These are phyloP conservation scores for Maccullochella peelii DNA, from an alignment of 2,113 vertebrate species.

Conservation along the genomic window DNA sequence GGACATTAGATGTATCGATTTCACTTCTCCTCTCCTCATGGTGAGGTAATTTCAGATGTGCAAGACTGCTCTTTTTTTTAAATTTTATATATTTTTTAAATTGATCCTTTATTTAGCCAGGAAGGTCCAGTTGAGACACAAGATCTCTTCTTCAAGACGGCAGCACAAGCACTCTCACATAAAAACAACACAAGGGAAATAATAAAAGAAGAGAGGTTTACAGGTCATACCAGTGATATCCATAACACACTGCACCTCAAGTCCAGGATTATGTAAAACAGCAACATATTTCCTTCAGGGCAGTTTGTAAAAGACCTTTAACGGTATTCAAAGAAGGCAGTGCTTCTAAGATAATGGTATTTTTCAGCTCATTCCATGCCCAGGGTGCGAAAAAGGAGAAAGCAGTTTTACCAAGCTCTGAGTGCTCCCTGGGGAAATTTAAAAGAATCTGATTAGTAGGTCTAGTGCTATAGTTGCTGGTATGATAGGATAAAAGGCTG, in stretches of 20 bases:
- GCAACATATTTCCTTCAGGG: not conserved
- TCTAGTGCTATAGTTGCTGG: not conserved
- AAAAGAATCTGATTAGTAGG: not conserved
- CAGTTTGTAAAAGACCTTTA: not conserved
- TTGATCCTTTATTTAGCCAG: no score
- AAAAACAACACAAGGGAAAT: no score
- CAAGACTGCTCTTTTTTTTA: slow-evolving; percentile 3
- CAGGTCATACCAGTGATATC: no score
- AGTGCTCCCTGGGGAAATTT: not conserved
- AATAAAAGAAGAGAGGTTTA: no score
- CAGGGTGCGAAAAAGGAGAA: not conserved
- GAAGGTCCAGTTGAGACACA: no score
- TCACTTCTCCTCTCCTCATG: slow-evolving; percentile 21
- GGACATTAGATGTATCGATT: slow-evolving; percentile 69
- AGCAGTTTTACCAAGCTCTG: not conserved
- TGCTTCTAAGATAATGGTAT: not conserved
- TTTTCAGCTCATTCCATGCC: not conserved
- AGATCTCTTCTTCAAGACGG: no score
- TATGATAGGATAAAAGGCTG: not conserved
- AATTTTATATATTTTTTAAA: no score
- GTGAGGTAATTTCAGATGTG: slow-evolving; percentile 39
- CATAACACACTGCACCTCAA: no score
- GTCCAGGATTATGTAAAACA: no score
- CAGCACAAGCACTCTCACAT: no score
- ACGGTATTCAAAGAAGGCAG: not conserved